phyloP scores from a whole-genome alignment of 2,888 invertebrate genomes.

The Temnothorax rugatulus region DNA sequence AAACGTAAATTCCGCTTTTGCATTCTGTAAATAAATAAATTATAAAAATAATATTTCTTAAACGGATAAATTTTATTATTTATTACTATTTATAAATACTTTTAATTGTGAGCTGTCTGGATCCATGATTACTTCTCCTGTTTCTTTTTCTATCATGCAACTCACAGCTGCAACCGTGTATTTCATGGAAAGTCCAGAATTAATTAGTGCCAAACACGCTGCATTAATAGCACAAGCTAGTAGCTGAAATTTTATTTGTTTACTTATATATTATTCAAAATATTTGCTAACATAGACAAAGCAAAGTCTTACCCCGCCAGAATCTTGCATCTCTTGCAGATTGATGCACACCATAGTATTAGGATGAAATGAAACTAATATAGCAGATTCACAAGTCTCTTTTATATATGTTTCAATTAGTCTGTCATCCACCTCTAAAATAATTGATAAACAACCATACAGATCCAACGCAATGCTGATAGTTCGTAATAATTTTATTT shows the following conservation, averaged over 20 bases:
- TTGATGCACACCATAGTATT: constrained; percentile 92
- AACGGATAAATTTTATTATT: constrained; percentile 16
- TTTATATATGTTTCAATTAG: constrained; percentile 92
- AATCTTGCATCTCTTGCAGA: constrained; percentile 95
- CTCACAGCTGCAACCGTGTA: constrained; percentile 93
- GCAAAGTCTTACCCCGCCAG: constrained; percentile 90
- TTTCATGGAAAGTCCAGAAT: constrained; percentile 94
- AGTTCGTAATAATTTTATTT: background rate
- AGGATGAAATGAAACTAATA: constrained; percentile 92
- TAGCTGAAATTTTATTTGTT: constrained; percentile 87
- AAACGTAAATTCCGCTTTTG: constrained; percentile 90
- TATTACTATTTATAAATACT: constrained; percentile 78
- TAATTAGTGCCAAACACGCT: constrained; percentile 93
- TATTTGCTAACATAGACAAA: constrained; percentile 15
- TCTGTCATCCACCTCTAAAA: constrained; percentile 88
- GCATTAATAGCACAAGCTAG: constrained; percentile 94
- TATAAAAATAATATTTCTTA: constrained; percentile 6
- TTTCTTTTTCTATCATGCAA: constrained; percentile 89
- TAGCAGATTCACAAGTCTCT: constrained; percentile 92
- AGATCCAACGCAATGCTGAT: constrained; percentile 15
- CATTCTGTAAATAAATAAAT: constrained; percentile 85
- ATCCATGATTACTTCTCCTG: constrained; percentile 89
- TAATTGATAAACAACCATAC: constrained; percentile 37
- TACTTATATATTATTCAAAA: background rate
- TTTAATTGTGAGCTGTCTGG: constrained; percentile 87